Evolutionary conservation across 2,113 vertebrate genomes (phyloP).

Genomic region (Hymenochirus boettgeri): DNA sequence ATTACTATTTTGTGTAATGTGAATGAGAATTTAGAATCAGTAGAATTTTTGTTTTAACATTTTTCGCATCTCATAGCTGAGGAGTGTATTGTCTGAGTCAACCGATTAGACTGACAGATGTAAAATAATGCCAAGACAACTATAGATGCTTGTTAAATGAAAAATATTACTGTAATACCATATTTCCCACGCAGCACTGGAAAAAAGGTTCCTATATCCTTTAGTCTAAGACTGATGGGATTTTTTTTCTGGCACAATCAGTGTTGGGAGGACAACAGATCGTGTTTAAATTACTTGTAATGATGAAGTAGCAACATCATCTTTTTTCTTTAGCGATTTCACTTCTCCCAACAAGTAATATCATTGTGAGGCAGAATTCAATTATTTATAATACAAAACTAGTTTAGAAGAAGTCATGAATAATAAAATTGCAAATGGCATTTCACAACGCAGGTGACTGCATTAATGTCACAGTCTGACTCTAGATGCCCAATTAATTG

Average conservation of each 20-base stretch:
- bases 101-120: not conserved
- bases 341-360: conserved; percentile 36
- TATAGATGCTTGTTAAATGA: not conserved
- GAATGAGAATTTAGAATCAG: not conserved
- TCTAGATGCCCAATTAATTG: conserved; percentile 40
- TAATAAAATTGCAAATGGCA: conserved; percentile 42
- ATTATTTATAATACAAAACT: conserved; percentile 43
- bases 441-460: conserved; percentile 41
- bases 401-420: conserved; percentile 41
- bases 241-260: conserved; percentile 8
- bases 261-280: conserved; percentile 22
- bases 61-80: not conserved
- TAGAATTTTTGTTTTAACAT: not conserved
- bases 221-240: not conserved
- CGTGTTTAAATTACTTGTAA: conserved; percentile 32
- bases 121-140: too few relatives aligned
- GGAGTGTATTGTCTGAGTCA: not conserved
- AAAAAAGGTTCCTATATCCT: not conserved
- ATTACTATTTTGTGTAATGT: not conserved
- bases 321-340: conserved; percentile 14
- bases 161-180: not conserved
- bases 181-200: not conserved
- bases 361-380: conserved; percentile 39
- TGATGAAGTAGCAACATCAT: conserved; percentile 31
- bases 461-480: conserved; percentile 36